These are phyloP conservation scores for Coelopa pilipes DNA, from an alignment of 2,888 invertebrate species.

Conservation along the genomic window DNA sequence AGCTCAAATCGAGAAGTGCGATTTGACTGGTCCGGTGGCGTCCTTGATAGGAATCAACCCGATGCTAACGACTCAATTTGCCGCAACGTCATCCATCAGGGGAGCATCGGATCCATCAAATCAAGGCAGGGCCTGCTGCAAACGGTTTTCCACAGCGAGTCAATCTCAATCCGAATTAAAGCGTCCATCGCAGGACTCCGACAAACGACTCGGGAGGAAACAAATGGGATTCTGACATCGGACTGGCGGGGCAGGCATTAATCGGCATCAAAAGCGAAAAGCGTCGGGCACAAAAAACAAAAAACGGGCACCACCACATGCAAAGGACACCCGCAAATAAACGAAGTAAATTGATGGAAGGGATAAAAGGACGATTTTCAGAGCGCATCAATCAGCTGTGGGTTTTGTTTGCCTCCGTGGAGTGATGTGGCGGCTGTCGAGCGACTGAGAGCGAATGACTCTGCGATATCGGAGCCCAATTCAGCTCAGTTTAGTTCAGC, in stretches of 20 bases:
- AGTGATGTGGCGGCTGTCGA: slow-evolving; percentile 18
- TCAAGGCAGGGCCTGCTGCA: background rate
- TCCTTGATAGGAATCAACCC: too few relatives aligned
- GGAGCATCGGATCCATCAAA: background rate
- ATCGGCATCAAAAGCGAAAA: slow-evolving; percentile 23
- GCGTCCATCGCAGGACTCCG: background rate
- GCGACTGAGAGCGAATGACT: slow-evolving; percentile 19
- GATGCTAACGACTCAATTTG: background rate
- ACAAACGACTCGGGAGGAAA: background rate
- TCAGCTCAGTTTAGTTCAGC: background rate
- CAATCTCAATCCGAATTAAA: background rate
- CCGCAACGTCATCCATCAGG: slow-evolving; percentile 6
- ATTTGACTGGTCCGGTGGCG: too few relatives aligned
- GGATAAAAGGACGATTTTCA: slow-evolving; percentile 11
- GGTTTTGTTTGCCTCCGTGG: slow-evolving; percentile 7
- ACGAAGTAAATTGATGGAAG: background rate
- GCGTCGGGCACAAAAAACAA: background rate
- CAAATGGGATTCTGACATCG: slow-evolving; percentile 16
- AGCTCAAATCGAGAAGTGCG: too few relatives aligned
- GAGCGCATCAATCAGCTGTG: slow-evolving; percentile 31
- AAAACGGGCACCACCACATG: background rate
- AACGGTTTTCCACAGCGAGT: slow-evolving; percentile 1
- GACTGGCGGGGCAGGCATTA: slow-evolving; percentile 19
- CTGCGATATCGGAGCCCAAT: background rate
- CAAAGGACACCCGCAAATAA: slow-evolving; percentile 1